A percentile compares a stretch with the other conserved stretches of the same genome.
phyloP scores from a whole-genome alignment of 2,888 invertebrate genomes.

The Hecatera dysodea region DNA sequence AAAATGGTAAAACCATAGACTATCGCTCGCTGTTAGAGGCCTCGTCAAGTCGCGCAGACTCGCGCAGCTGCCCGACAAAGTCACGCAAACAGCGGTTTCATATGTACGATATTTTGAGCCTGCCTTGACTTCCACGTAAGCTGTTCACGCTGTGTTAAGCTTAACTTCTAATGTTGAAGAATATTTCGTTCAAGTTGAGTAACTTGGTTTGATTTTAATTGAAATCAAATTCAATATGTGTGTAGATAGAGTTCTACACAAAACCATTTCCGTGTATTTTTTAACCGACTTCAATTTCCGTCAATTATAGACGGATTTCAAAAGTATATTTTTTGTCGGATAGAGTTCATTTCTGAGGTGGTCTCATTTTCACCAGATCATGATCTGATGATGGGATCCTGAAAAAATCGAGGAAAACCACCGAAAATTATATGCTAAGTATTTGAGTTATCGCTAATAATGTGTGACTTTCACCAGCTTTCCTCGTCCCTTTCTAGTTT shows the following conservation, averaged over 20 bases:
- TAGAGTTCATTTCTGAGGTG: no score
- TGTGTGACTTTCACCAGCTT: no score
- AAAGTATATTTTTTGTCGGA: no score
- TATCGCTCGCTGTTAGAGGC: not conserved
- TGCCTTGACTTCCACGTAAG: not conserved
- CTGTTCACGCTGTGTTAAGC: not conserved
- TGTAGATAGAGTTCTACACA: not conserved
- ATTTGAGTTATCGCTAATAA: no score
- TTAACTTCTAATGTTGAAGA: not conserved
- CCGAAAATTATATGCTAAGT: no score
- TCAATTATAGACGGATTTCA: no score
- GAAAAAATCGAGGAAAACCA: no score
- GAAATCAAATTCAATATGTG: not conserved
- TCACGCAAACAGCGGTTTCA: not conserved
- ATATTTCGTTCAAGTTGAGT: not conserved
- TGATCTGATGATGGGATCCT: no score
- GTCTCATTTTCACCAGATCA: no score
- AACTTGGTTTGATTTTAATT: conserved; percentile 6
- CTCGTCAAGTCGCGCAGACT: not conserved
- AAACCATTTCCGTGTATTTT: no score
- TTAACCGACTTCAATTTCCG: no score
- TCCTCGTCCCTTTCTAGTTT: no score
- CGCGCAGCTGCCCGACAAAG: not conserved
- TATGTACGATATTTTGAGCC: not conserved
- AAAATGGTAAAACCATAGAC: not conserved